A percentile compares a stretch with the other conserved stretches of the same genome.
These are phyloP conservation scores for Drosophila pegasa DNA, from an alignment of 2,888 invertebrate genomes.

Conservation along the genomic window DNA sequence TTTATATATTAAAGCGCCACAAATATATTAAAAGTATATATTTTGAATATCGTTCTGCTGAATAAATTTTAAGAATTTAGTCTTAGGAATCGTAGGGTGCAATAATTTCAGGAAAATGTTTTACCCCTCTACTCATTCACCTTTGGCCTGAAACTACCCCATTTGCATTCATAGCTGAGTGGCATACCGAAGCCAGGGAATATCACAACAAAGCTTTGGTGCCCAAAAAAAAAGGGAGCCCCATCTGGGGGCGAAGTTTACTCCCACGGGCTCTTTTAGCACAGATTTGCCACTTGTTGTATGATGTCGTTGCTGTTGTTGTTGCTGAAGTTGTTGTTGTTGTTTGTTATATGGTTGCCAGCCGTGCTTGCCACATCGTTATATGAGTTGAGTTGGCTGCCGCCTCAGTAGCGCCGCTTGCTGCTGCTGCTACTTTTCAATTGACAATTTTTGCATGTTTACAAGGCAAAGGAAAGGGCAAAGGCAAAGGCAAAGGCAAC, in stretches of 20 bases:
- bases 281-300: constrained; percentile 55
- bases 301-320: constrained; percentile 15
- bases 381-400: constrained; percentile 43
- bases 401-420: constrained; percentile 9
- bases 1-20: too few species aligned
- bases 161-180: background rate
- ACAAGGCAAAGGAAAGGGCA: constrained; percentile 46
- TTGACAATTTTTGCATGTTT: constrained; percentile 71
- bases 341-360: constrained; percentile 43
- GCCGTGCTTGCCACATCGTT: constrained; percentile 53
- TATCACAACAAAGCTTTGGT: constrained; percentile 20
- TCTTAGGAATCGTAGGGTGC: too few species aligned
- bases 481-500: background rate
- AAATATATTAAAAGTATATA: too few species aligned
- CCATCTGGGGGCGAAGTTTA: constrained; percentile 8
- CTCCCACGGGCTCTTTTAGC: constrained; percentile 53
- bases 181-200: constrained; percentile 26
- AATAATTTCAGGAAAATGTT: too few species aligned
- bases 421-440: constrained; percentile 52
- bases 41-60: too few species aligned
- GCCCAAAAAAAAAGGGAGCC: constrained; percentile 5
- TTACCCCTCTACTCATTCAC: too few species aligned
- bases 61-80: too few species aligned
- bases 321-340: constrained; percentile 3
- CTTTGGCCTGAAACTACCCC: constrained; percentile 5